These are phyloP conservation scores for Aphelenchoides fujianensis DNA, from an alignment of 1,140 invertebrate genomes.

Conservation along the genomic window DNA sequence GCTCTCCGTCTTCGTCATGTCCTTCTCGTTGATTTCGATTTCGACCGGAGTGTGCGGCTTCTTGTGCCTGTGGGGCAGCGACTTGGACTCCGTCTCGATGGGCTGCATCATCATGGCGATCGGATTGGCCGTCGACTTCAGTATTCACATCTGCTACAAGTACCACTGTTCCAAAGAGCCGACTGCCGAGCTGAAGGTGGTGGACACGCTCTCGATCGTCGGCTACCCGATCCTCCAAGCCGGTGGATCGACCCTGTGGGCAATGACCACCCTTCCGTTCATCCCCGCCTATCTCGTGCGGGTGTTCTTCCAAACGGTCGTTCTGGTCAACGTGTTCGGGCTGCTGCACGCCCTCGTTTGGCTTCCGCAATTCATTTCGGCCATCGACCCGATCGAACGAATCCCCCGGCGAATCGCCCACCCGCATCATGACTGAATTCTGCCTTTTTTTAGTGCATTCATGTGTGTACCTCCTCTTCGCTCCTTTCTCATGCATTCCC, in stretches of 20 bases:
- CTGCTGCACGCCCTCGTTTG: constrained; percentile 57
- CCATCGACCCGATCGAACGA: constrained; percentile 57
- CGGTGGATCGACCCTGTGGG: constrained; percentile 56
- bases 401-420: constrained; percentile 72
- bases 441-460: too few relatives aligned
- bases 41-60: constrained; percentile 62
- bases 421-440: constrained; percentile 29
- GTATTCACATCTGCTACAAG: constrained; percentile 60
- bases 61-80: constrained; percentile 58
- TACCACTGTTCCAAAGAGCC: constrained; percentile 54
- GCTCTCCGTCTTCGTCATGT: constrained; percentile 62
- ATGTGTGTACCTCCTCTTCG: too few relatives aligned
- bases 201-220: constrained; percentile 58
- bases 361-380: constrained; percentile 61
- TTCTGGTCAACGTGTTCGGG: constrained; percentile 58
- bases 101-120: constrained; percentile 61
- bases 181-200: constrained; percentile 54
- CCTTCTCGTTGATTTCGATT: constrained; percentile 61
- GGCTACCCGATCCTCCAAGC: constrained; percentile 60
- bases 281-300: constrained; percentile 60
- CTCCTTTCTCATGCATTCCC: too few relatives aligned
- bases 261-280: constrained; percentile 50
- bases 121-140: constrained; percentile 60
- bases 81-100: constrained; percentile 59
- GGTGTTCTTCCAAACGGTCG: constrained; percentile 61